These are phyloP conservation scores for Scaptodrosophila latifasciaeformis DNA, from an alignment of 2,888 invertebrate species.

Conservation along the genomic window DNA sequence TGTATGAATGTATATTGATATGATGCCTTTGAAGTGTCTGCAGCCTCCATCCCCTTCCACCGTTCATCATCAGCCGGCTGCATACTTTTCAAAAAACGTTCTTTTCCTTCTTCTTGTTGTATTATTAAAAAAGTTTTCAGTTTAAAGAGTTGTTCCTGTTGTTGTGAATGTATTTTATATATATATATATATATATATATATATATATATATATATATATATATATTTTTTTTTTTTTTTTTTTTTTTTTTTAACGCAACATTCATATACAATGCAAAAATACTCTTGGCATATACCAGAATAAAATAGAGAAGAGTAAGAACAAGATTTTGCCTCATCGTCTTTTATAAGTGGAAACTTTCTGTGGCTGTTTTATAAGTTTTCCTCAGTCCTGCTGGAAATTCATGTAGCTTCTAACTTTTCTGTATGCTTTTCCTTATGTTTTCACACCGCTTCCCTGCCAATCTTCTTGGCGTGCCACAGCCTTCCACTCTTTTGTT, in stretches of 20 bases:
- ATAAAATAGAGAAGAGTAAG: too few relatives aligned
- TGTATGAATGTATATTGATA: background rate
- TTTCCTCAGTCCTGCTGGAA: constrained; percentile 13
- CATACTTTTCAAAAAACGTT: too few relatives aligned
- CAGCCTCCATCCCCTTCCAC: too few relatives aligned
- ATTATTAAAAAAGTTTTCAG: constrained; percentile 61
- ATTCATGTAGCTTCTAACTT: constrained; percentile 1
- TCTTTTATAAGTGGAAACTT: too few relatives aligned
- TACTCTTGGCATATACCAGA: too few relatives aligned
- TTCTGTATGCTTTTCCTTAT: constrained; percentile 6
- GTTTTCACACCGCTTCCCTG: background rate
- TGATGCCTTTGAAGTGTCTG: background rate
- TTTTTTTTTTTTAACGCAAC: background rate
- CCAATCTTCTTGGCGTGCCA: too few relatives aligned
- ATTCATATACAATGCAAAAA: constrained; percentile 1
- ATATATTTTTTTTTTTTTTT: too few relatives aligned
- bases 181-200: too few relatives aligned
- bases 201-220: too few relatives aligned
- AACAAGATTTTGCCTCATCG: too few relatives aligned
- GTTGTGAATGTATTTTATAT: too few relatives aligned
- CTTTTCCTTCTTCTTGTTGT: constrained; percentile 35
- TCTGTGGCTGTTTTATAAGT: constrained; percentile 59
- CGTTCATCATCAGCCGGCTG: too few relatives aligned
- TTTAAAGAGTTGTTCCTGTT: constrained; percentile 55
- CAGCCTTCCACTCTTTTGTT: background rate